Base-by-base conservation (phyloP, 2,797 vertebrate genomes). In the Petrocephalus schoutedeni region DNA sequence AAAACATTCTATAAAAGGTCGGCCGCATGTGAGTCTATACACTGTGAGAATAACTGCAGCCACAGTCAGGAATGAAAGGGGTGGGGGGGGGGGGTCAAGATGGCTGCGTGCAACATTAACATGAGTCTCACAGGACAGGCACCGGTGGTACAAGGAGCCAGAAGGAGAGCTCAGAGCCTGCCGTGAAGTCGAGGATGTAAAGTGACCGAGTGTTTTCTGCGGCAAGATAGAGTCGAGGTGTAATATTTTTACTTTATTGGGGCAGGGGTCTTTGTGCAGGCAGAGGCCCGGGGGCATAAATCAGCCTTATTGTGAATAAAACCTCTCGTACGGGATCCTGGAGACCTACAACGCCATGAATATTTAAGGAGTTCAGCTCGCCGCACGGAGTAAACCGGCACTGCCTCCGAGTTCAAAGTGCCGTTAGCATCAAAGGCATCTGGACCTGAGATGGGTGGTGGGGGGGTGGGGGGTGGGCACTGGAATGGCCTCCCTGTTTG, bases 291-390 rank as follows among this genome's bases (percentile, higher is more conserved):
- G n/a, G 58, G 54, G 45, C 36, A 59, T 61, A 88, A 88, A 84
- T 58, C 19, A 23, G 57, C 41, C 77, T 83, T 51, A 61, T 88
- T 82, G 74, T 83, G 87, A 53, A 59, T 83, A 88, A 86, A 87
- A 54, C 58, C 58, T 9, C 56, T 64, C 41, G 93, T 94, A 92
- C 89, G 91, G 93, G 94, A 94, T 92, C 93, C 86, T 88, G 90
- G 90, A 89, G 90, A 92, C 90, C 61, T 85, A 77, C 83, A 88
- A 82, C 28, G 28, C 45, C 87, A 92, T 95, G 93, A 95, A 94
- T 95, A 93, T 93, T 92, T 94, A 91, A 94, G 89, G 14, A 88
- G 90, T 90, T 92, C 89, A 82, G 56, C 90, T 90, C 88, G 57
- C 85, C 90, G 88, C 56, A 8, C 53, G 53, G 87, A 84, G 71